A percentile compares a stretch with the other conserved stretches of the same genome.
These are phyloP conservation scores for Andrena hattorfiana DNA, from an alignment of 2,888 invertebrate species.

Conservation along the genomic window DNA sequence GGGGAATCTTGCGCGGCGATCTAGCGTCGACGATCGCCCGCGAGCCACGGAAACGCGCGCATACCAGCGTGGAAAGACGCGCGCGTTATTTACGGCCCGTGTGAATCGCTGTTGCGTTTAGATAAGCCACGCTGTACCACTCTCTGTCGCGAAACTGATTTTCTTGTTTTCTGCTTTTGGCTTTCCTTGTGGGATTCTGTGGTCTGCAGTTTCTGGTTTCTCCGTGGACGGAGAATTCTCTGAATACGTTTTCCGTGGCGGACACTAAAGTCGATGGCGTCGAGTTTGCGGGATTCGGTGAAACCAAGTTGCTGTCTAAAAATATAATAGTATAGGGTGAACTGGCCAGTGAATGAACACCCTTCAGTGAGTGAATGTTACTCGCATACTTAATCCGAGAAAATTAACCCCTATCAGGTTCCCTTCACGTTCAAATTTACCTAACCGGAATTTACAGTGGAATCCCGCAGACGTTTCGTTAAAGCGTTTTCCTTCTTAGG, in stretches of 20 bases:
- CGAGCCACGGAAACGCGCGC: slow-evolving; percentile 41
- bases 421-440: too few species aligned
- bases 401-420: too few species aligned
- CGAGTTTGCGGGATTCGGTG: not conserved
- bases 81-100: slow-evolving; percentile 75
- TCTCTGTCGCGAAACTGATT: slow-evolving; percentile 10
- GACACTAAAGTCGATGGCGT: not conserved
- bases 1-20: not conserved
- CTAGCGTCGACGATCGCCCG: not conserved
- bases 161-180: not conserved
- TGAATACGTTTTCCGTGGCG: not conserved
- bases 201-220: slow-evolving; percentile 10
- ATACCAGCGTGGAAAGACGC: slow-evolving; percentile 59
- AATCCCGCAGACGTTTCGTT: too few species aligned
- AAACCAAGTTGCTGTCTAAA: not conserved
- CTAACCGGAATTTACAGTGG: too few species aligned
- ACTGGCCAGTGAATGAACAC: not conserved
- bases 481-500: too few species aligned
- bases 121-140: slow-evolving; percentile 73
- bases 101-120: slow-evolving; percentile 75
- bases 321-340: not conserved
- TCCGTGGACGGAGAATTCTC: not conserved
- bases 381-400: too few species aligned
- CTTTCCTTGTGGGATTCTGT: not conserved
- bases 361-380: too few species aligned